Evolutionary conservation across 2,888 invertebrate species (phyloP).

Genomic region (Malacosoma neustria): DNA sequence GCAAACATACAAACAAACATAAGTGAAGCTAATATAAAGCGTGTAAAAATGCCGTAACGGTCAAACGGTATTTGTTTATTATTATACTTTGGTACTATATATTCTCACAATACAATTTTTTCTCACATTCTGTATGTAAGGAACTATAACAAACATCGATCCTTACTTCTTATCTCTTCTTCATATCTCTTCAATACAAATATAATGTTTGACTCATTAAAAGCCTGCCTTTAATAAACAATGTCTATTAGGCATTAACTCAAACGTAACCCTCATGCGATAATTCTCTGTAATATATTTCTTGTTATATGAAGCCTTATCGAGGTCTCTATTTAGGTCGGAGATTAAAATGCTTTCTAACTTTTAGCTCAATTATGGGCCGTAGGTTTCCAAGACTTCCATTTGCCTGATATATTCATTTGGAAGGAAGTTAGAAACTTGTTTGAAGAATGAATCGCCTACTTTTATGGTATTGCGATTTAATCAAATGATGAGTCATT

Average conservation of each 20-base stretch:
- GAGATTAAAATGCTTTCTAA: conserved; percentile 15
- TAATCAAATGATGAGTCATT: too few species aligned
- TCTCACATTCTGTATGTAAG: not conserved
- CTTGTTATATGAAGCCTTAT: conserved; percentile 5
- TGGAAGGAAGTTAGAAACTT: not conserved
- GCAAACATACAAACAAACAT: too few species aligned
- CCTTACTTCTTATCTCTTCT: not conserved
- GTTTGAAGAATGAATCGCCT: too few species aligned
- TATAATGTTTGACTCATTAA: not conserved
- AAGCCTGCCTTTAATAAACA: not conserved
- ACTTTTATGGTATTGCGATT: too few species aligned
- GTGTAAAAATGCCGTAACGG: too few species aligned
- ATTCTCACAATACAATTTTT: too few species aligned
- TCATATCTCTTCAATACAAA: not conserved
- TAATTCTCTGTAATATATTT: not conserved
- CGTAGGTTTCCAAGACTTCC: not conserved
- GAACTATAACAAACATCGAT: not conserved
- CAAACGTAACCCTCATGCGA: too few species aligned
- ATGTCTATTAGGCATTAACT: too few species aligned
- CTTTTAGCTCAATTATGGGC: not conserved
- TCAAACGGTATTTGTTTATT: too few species aligned
- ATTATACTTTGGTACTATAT: too few species aligned
- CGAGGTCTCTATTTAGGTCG: conserved; percentile 13
- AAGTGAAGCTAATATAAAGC: too few species aligned
- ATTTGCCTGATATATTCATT: not conserved